phyloP scores from a whole-genome alignment of 2,113 vertebrate species.

The Cisticola juncidis region DNA sequence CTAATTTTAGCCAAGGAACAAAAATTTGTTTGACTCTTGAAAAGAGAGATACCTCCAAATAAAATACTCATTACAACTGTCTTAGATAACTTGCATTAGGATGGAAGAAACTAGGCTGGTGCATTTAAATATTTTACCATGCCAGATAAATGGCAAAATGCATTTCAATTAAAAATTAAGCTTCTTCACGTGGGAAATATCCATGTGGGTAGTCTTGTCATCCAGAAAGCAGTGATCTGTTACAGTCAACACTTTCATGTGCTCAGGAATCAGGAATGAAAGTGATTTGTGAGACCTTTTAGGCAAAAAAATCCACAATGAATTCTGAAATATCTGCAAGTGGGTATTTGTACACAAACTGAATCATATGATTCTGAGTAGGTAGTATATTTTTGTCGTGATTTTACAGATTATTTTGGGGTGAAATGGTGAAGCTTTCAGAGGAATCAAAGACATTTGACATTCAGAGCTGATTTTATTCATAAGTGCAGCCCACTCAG shows the following conservation, averaged over 20 bases:
- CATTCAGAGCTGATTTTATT: background rate
- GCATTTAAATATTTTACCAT: background rate
- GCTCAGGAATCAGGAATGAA: background rate
- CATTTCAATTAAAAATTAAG: constrained; percentile 1
- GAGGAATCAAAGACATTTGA: background rate
- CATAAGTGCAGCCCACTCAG: background rate
- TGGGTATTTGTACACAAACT: background rate
- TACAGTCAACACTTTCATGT: background rate
- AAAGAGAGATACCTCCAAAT: background rate
- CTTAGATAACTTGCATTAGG: background rate
- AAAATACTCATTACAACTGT: background rate
- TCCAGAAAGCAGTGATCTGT: background rate
- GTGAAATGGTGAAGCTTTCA: background rate
- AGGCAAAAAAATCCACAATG: background rate
- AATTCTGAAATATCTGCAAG: background rate
- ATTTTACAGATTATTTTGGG: background rate
- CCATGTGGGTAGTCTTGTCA: background rate
- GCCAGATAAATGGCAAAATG: background rate
- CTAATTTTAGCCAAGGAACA: background rate
- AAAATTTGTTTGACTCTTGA: background rate
- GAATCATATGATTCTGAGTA: background rate
- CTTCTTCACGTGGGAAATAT: background rate
- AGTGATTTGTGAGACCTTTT: background rate
- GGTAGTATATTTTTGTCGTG: background rate
- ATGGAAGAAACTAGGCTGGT: background rate